Evolutionary conservation across 2,888 invertebrate species (phyloP).

Genomic region (Bursaphelenchus okinawaensis): DNA sequence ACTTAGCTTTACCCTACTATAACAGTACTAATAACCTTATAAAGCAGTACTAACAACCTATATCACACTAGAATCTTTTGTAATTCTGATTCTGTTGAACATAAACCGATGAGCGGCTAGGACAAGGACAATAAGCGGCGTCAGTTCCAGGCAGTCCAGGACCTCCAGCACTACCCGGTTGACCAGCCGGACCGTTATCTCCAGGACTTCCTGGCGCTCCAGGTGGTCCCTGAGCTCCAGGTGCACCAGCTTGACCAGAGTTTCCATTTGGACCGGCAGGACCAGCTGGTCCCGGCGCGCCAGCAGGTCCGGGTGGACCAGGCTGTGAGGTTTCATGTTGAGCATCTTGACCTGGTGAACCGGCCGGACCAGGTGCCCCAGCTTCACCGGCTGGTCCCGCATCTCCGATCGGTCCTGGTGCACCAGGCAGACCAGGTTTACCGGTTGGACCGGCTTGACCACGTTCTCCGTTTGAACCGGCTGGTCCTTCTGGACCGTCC

Average conservation of each 20-base stretch:
- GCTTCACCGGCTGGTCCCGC: slow-evolving; percentile 4
- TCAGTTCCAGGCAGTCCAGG: slow-evolving; percentile 4
- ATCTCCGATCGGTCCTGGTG: not conserved
- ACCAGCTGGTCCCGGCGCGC: slow-evolving; percentile 4
- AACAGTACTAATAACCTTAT: too few relatives aligned
- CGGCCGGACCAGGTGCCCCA: not conserved
- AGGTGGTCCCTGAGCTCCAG: not conserved
- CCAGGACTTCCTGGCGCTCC: slow-evolving; percentile 3
- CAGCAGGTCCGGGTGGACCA: not conserved
- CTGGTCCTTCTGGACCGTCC: not conserved
- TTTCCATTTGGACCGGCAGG: not conserved
- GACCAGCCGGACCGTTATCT: not conserved
- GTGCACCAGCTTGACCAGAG: not conserved
- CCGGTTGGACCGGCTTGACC: not conserved
- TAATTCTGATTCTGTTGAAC: not conserved
- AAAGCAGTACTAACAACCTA: too few relatives aligned
- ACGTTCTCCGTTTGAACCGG: not conserved
- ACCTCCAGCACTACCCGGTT: slow-evolving; percentile 8
- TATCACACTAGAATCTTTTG: not conserved
- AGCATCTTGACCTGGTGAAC: slow-evolving; percentile 1
- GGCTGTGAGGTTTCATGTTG: not conserved
- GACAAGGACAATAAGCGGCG: slow-evolving; percentile 14
- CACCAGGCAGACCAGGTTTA: not conserved
- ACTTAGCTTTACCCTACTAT: too few relatives aligned
- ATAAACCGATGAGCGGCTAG: slow-evolving; percentile 4